These are phyloP conservation scores for Polydrusus cervinus DNA, from an alignment of 2,888 invertebrate genomes.

Conservation along the genomic window DNA sequence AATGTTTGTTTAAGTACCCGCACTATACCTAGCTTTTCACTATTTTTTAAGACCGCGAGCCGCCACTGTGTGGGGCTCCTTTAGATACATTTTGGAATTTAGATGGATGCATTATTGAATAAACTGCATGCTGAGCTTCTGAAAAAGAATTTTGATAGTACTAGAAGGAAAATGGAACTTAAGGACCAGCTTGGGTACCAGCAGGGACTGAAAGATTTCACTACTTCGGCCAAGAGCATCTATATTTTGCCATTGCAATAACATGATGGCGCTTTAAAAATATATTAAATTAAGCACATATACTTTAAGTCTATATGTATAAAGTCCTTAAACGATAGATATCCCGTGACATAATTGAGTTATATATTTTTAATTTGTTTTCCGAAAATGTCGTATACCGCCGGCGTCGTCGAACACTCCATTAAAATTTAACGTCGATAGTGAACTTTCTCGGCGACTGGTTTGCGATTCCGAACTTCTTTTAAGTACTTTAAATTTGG, in stretches of 20 bases:
- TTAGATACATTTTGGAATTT: conserved; percentile 56
- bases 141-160: conserved; percentile 53
- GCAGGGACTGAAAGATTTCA: too few species aligned
- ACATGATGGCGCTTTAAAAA: too few species aligned
- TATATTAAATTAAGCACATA: too few species aligned
- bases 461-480: neutral
- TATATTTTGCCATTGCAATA: too few species aligned
- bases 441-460: conserved; percentile 17
- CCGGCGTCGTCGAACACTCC: conserved; percentile 9
- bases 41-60: too few species aligned
- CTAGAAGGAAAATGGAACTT: conserved; percentile 67
- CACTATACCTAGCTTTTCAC: too few species aligned
- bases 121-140: conserved; percentile 63
- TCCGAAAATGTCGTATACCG: neutral
- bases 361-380: conserved; percentile 13
- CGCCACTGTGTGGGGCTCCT: conserved; percentile 58
- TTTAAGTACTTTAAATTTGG: conserved; percentile 37
- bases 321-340: too few species aligned
- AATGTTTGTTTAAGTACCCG: too few species aligned
- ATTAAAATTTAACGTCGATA: conserved; percentile 21
- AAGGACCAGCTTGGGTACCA: conserved; percentile 69
- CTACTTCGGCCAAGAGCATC: too few species aligned
- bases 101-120: conserved; percentile 66
- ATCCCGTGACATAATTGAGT: neutral
- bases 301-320: too few species aligned